These are phyloP conservation scores for Phycodurus eques DNA, from an alignment of 2,113 vertebrate species.

Conservation along the genomic window DNA sequence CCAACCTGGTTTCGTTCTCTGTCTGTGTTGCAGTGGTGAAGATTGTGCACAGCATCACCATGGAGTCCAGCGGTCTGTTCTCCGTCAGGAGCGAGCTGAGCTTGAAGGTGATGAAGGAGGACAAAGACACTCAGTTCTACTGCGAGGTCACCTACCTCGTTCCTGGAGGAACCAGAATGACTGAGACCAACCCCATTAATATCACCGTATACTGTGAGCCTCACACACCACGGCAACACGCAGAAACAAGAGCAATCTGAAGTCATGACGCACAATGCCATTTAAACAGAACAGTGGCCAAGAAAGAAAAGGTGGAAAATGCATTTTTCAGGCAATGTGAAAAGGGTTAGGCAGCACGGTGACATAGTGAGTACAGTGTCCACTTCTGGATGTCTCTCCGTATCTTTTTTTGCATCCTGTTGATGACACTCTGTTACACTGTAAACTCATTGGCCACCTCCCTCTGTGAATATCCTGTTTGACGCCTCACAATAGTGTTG, in stretches of 20 bases:
- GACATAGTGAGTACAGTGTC: too few relatives aligned
- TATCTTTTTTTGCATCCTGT: too few relatives aligned
- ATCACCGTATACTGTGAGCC: slow-evolving; percentile 83
- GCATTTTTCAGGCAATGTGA: too few relatives aligned
- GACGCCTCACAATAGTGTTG: too few relatives aligned
- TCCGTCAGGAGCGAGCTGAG: slow-evolving; percentile 76
- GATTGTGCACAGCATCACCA: slow-evolving; percentile 30
- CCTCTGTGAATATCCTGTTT: too few relatives aligned
- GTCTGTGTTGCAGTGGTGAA: slow-evolving; percentile 46
- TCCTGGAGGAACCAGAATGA: slow-evolving; percentile 51
- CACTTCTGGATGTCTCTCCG: too few relatives aligned
- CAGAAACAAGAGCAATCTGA: not conserved
- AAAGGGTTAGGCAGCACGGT: too few relatives aligned
- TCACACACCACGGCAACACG: not conserved
- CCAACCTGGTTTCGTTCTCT: not conserved
- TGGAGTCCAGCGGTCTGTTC: slow-evolving; percentile 74
- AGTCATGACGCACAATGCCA: not conserved
- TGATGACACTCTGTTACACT: too few relatives aligned
- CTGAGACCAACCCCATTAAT: slow-evolving; percentile 56
- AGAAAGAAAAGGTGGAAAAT: too few relatives aligned
- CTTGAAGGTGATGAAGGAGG: slow-evolving; percentile 68
- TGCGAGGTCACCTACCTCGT: slow-evolving; percentile 81
- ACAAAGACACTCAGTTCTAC: slow-evolving; percentile 77
- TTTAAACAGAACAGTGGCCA: not conserved
- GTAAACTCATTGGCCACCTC: too few relatives aligned